These are phyloP conservation scores for Ormyrus pomaceus DNA, from an alignment of 2,888 invertebrate species.

Conservation along the genomic window DNA sequence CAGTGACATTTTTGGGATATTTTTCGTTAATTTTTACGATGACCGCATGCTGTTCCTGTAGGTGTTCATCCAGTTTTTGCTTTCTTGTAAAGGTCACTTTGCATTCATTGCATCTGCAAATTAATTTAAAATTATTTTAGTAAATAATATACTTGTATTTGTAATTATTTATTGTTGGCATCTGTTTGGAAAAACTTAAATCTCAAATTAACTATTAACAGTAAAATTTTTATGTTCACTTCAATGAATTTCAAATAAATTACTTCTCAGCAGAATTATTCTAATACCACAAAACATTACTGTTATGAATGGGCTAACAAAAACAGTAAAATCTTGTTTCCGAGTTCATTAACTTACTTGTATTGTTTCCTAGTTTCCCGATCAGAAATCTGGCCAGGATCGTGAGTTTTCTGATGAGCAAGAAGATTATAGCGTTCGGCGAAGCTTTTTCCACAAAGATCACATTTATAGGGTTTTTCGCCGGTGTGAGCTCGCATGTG, in stretches of 20 bases:
- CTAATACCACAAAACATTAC: no score
- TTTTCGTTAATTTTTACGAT: no score
- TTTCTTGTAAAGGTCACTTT: slow-evolving; percentile 59
- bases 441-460: slow-evolving; percentile 66
- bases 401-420: slow-evolving; percentile 71
- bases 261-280: no score
- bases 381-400: slow-evolving; percentile 60
- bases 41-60: slow-evolving; percentile 49
- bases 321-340: no score
- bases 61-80: slow-evolving; percentile 61
- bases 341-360: slow-evolving; percentile 57
- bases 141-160: background rate
- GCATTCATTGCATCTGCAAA: slow-evolving; percentile 61
- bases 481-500: slow-evolving; percentile 83
- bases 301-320: no score
- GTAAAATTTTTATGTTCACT: no score
- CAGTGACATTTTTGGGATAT: no score
- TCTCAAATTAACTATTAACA: no score
- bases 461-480: slow-evolving; percentile 73
- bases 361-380: slow-evolving; percentile 59
- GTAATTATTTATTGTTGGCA: no score
- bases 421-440: slow-evolving; percentile 73
- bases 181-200: no score
- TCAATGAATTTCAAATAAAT: no score
- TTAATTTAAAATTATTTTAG: background rate